These are phyloP conservation scores for Watsonalla cultraria DNA, from an alignment of 2,888 invertebrate species.

Conservation along the genomic window DNA sequence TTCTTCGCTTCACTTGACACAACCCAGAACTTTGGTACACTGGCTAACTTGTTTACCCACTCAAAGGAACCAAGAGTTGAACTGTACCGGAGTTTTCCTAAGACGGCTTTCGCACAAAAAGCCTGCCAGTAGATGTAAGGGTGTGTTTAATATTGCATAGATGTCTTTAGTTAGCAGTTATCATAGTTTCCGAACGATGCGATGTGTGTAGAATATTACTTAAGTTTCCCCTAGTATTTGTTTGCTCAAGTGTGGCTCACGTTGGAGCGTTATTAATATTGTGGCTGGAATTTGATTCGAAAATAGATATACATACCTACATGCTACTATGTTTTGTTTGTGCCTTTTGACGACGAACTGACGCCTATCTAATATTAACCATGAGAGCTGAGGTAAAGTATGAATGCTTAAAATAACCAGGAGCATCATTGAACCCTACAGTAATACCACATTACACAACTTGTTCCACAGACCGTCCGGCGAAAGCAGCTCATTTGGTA, in stretches of 20 bases:
- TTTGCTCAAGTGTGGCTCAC: constrained; percentile 21
- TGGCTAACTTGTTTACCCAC: constrained; percentile 31
- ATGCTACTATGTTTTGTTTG: background rate
- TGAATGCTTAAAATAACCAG: background rate
- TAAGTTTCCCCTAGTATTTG: constrained; percentile 22
- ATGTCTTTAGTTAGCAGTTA: constrained; percentile 15
- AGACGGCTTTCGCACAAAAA: constrained; percentile 17
- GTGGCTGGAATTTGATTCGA: constrained; percentile 11
- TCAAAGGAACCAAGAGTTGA: constrained; percentile 29
- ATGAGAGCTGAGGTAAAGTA: no score
- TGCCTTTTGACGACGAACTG: no score
- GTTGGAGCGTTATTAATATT: constrained; percentile 14
- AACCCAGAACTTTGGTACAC: constrained; percentile 29
- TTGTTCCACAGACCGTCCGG: no score
- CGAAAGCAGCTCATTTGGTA: no score
- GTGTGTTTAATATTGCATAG: constrained; percentile 19
- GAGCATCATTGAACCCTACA: no score
- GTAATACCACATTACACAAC: no score
- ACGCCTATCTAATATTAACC: no score
- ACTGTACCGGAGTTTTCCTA: constrained; percentile 24
- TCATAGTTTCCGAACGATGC: constrained; percentile 10
- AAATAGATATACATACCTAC: background rate
- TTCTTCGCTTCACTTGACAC: constrained; percentile 29
- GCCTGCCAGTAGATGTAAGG: constrained; percentile 10
- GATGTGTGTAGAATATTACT: constrained; percentile 21